Conservation (phyloP, 2,888 invertebrate species). For the Epistrophella euchroma region DNA sequence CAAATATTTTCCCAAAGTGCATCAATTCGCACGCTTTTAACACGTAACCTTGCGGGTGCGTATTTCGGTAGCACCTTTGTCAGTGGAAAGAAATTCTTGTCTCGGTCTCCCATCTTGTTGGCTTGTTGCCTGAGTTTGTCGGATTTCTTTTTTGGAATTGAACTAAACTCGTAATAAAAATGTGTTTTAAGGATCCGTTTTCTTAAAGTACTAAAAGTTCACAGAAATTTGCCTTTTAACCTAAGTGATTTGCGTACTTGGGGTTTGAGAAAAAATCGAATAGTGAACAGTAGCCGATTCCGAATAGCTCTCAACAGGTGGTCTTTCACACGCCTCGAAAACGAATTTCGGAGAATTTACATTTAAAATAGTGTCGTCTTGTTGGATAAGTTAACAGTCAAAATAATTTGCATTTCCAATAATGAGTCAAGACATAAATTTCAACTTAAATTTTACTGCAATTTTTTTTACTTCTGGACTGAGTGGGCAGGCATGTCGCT, state of each 20-base stretch:
- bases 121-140: conserved; percentile 36
- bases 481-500: conserved; percentile 63
- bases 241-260: not conserved
- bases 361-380: not conserved
- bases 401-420: not conserved
- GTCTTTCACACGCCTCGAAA: conserved; percentile 58
- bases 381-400: not conserved
- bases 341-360: not conserved
- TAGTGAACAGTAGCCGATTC: conserved; percentile 68
- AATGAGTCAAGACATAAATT: not conserved
- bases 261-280: conserved; percentile 2
- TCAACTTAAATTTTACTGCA: not conserved
- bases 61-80: conserved; percentile 82
- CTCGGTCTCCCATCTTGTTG: conserved; percentile 76
- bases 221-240: not conserved
- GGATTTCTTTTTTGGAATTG: not conserved
- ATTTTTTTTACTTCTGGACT: not conserved
- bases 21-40: conserved; percentile 75
- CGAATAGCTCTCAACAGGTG: conserved; percentile 71
- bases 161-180: not conserved
- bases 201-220: not conserved
- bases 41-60: conserved; percentile 84
- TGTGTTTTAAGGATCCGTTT: not conserved
- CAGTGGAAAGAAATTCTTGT: conserved; percentile 77
- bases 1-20: conserved; percentile 30